These are phyloP conservation scores for Cephus nigrinus DNA, from an alignment of 2,888 invertebrate species.

Conservation along the genomic window DNA sequence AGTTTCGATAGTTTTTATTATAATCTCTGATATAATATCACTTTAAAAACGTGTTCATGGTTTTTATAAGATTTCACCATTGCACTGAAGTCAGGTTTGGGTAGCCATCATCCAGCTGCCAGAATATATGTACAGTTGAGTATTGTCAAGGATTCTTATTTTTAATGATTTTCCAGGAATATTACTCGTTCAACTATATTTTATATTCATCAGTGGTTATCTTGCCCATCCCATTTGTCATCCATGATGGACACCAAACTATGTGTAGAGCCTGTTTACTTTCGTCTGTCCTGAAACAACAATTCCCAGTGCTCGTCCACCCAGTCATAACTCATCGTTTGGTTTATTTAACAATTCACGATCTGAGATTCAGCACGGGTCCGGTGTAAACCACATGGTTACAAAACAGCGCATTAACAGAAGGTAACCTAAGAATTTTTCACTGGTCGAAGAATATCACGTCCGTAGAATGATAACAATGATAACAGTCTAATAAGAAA, in stretches of 20 bases:
- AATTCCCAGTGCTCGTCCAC: conserved; percentile 27
- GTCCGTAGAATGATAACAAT: background rate
- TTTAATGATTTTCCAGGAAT: background rate
- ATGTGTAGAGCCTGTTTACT: conserved; percentile 19
- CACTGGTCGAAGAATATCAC: background rate
- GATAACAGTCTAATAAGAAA: background rate
- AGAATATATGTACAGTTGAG: background rate
- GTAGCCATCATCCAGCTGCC: background rate
- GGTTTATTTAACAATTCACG: conserved; percentile 41
- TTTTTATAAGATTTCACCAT: background rate
- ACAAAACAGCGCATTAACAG: conserved; percentile 3
- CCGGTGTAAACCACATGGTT: conserved; percentile 31
- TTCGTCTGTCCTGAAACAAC: conserved; percentile 44
- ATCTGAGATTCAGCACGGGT: conserved; percentile 39
- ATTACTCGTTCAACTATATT: background rate
- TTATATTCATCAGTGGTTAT: background rate
- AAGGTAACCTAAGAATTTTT: background rate
- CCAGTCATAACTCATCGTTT: conserved; percentile 37
- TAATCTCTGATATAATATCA: background rate
- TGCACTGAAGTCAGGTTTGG: background rate
- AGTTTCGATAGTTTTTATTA: background rate
- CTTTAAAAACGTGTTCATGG: background rate
- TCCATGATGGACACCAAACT: background rate
- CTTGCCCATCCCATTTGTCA: background rate
- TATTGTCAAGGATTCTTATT: background rate